Evolutionary conservation across 2,888 invertebrate genomes (phyloP), one percentile per base, ranked within the genome.

Genomic region (Aphidoletes aphidimyza): DNA sequence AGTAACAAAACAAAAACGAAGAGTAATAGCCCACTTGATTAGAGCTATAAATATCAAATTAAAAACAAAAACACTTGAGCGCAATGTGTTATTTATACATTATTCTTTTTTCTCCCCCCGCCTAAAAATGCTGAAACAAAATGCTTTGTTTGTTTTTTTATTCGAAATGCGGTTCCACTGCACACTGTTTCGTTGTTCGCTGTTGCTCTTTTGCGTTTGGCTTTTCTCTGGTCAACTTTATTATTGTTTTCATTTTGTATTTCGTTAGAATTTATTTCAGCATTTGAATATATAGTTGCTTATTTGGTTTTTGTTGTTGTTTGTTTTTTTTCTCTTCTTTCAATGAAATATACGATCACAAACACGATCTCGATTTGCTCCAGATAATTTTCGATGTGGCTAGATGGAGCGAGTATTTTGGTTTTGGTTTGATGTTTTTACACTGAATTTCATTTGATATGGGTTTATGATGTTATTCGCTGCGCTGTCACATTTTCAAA

Each of bases 281-380:
- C 3, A 47, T 17, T 47, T 47, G 47, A n/a, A n/a, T n/a, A n/a
- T n/a, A n/a, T n/a, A n/a, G n/a, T n/a, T n/a, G n/a, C n/a, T n/a
- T n/a, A n/a, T n/a, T n/a, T n/a, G 42, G 14, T 42, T 6, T 14
- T 9, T 42, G 42, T 42, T 42, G 14, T 9, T 54, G 54, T 54
- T 54, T 54, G 11, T 11, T 22, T 54, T 47, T 2, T 8, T 2
- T 54, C 14, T 22, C 26, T 54, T 1, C 0, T 54, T 54, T 3
- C 5, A 54, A 54, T 54, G 54, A 22, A 54, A 54, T 11, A 54
- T 5, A 54, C 14, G 54, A 54, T 54, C 54, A 26, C n/a, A 19
- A 37, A 81, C 81, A 37, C 37, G 81, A 81, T 81, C 81, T 81
- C 81, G 81, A 81, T 81, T 81, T 81, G 81, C 81, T 81, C 37